A percentile compares a stretch with the other conserved stretches of the same genome.
These are phyloP conservation scores for Alosa alosa DNA, from an alignment of 2,113 vertebrate genomes.

Conservation along the genomic window DNA sequence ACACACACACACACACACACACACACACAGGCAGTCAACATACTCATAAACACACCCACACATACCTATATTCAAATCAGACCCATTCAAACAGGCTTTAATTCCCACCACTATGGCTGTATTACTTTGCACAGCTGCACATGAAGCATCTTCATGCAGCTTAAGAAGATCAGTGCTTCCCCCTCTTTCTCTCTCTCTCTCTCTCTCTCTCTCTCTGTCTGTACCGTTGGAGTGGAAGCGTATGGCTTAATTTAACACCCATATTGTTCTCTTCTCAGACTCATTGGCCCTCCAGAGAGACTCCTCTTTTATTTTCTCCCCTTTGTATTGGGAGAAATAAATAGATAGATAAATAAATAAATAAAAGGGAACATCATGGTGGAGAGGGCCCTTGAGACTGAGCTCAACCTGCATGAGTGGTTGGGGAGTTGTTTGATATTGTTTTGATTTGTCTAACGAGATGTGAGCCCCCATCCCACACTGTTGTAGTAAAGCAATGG, in stretches of 20 bases:
- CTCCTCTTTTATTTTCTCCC: not conserved
- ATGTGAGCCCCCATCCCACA: not conserved
- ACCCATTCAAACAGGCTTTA: not conserved
- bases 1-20: not conserved
- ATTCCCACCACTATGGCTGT: not conserved
- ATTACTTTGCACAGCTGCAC: constrained; percentile 1
- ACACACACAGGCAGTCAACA: not conserved
- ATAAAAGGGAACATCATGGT: not conserved
- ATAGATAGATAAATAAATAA: not conserved
- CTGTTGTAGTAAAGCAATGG: not conserved
- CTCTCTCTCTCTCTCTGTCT: not conserved
- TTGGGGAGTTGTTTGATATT: not conserved
- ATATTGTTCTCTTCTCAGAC: not conserved
- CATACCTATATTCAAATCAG: not conserved
- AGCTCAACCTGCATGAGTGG: not conserved
- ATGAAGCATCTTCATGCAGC: not conserved
- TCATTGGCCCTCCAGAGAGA: not conserved
- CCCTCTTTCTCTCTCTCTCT: not conserved
- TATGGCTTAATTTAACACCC: not conserved
- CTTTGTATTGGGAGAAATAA: not conserved
- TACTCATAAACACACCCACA: not conserved
- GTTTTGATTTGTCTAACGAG: not conserved
- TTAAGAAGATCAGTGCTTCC: not conserved
- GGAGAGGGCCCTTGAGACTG: not conserved
- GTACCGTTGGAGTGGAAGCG: too few relatives aligned